phyloP scores from a whole-genome alignment of 2,797 vertebrate species.

The Xenentodon cancila region DNA sequence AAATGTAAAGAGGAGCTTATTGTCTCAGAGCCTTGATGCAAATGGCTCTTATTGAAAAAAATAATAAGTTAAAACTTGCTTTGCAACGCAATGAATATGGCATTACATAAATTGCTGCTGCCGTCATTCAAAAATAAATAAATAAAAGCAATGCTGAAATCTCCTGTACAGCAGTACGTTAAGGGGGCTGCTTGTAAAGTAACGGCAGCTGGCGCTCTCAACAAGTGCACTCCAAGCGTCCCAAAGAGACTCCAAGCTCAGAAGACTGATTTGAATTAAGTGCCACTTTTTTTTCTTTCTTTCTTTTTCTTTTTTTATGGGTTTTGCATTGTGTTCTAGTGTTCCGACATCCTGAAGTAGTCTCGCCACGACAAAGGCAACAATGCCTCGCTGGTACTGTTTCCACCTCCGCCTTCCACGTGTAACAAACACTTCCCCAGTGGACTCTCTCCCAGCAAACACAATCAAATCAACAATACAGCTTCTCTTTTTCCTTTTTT shows the following conservation, averaged over 20 bases:
- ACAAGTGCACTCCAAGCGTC: conserved; percentile 41
- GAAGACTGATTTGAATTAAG: conserved; percentile 35
- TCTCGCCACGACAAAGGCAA: conserved; percentile 64
- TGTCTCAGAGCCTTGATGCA: too few species aligned
- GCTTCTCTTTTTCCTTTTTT: conserved; percentile 3
- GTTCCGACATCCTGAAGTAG: conserved; percentile 62
- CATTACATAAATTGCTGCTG: neutral
- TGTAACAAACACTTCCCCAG: conserved; percentile 72
- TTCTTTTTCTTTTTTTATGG: conserved; percentile 8
- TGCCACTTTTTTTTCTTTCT: conserved; percentile 59
- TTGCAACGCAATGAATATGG: too few species aligned
- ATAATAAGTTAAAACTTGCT: too few species aligned
- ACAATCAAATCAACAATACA: conserved; percentile 78
- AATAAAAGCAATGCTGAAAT: neutral
- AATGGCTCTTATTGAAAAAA: too few species aligned
- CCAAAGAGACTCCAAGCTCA: conserved; percentile 36
- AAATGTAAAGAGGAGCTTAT: too few species aligned
- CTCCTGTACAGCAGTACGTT: neutral
- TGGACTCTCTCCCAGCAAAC: conserved; percentile 68
- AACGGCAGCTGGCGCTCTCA: conserved; percentile 34
- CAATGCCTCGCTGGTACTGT: conserved; percentile 40
- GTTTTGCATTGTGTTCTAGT: conserved; percentile 47
- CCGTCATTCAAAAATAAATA: conserved; percentile 1
- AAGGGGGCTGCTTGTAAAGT: conserved; percentile 4
- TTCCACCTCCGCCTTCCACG: conserved; percentile 65